Evolutionary conservation across 2,113 vertebrate genomes (phyloP), one percentile per base, ranked within the genome.

Genomic region (Astatotilapia flaviijosephi): DNA sequence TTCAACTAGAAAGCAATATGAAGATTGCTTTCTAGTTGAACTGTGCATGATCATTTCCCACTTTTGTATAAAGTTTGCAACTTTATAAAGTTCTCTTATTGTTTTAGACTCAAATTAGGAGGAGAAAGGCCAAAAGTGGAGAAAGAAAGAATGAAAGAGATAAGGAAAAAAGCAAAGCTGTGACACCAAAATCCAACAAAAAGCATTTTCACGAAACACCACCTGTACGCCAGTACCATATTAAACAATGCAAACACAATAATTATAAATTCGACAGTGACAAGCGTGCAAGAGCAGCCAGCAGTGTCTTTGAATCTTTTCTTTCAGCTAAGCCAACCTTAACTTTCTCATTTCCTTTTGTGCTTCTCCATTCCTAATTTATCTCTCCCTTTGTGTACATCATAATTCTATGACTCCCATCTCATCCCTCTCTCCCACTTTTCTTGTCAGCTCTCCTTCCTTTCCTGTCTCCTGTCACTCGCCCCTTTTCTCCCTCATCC

Each of bases 381-480:
- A 55, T 92, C 83, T 73, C 65, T 40, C 37, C 19, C 47, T 77
- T 86, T 92, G 86, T 89, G 60, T 86, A 87, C 55, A 70, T 80
- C 65, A 85, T 60, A 73, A 40, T 31, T 86, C 47, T 35, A 42
- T 70, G 55, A 45, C 83, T 88, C 62, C 65, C 86, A 53, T 90
- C 90, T 88, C 56, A 55, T 85, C 55, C 56, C 79, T 87, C 86
- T 88, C 75, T 83, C 82, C 56, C 31, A 73, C 54, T 75, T 60
- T 70, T 42, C 87, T 83, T 73, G 56, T 89, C 84, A 88, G 85
- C 86, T 90, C 91, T 77, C 49, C 70, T 89, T 85, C 88, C 85
- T 40, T 70, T 79, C 85, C 85, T 73, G 89, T 88, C 91, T 92
- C 85, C 88, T 91, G 91, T 91, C 91, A 90, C 81, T 93, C 85